Conservation (phyloP, 2,797 vertebrate species). For the Catamblyrhynchus diadema region DNA sequence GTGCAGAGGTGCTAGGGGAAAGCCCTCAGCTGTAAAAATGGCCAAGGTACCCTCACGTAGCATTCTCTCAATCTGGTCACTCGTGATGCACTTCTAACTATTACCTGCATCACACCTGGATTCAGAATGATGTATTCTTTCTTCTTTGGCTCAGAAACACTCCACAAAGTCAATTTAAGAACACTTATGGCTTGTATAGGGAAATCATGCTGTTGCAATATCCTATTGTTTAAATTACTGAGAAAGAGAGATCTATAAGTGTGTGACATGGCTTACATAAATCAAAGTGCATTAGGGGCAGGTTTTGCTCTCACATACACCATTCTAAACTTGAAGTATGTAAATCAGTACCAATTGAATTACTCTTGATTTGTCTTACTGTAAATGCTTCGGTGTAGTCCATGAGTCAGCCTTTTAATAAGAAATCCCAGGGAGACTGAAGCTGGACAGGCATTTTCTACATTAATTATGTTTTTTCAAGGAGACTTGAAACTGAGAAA, state of each 20-base stretch:
- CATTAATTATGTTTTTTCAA: background rate
- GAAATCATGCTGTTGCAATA: background rate
- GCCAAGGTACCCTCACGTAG: accelerated
- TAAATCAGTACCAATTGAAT: constrained; percentile 18
- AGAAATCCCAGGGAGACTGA: background rate
- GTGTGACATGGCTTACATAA: background rate
- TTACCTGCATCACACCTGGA: background rate
- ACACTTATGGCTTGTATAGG: background rate
- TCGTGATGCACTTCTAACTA: background rate
- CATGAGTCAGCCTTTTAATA: constrained; percentile 33
- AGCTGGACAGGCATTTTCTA: background rate
- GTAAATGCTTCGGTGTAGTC: background rate
- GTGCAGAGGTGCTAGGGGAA: background rate
- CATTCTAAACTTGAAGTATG: background rate
- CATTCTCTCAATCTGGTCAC: background rate
- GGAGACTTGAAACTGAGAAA: background rate
- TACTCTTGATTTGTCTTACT: constrained; percentile 33
- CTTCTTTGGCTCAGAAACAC: background rate
- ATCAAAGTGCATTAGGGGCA: background rate
- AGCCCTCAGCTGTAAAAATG: background rate
- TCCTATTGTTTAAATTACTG: background rate
- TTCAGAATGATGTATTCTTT: background rate
- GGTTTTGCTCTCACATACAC: background rate
- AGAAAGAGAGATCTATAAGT: background rate
- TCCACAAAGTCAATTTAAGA: background rate